Conservation (phyloP, 2,888 invertebrate species). For the Empis stercorea region DNA sequence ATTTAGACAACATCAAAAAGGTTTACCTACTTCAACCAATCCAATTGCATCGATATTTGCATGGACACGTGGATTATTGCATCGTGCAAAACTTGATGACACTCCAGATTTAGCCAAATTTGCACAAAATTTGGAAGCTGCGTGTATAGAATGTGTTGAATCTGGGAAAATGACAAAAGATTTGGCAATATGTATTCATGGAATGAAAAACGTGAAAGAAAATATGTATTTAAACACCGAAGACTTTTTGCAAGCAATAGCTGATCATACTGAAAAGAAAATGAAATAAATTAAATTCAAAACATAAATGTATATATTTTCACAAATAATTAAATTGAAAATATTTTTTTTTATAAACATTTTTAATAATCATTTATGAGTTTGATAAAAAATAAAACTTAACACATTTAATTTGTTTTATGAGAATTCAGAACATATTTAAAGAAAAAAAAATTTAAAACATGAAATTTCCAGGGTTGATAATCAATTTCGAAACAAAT, state of each 20-base stretch:
- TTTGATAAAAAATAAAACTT: too few species aligned
- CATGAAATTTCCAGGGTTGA: too few species aligned
- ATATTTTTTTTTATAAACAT: not conserved
- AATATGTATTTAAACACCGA: conserved; percentile 73
- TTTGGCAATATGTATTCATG: conserved; percentile 75
- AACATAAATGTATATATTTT: not conserved
- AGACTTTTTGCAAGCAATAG: conserved; percentile 74
- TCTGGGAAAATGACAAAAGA: conserved; percentile 81
- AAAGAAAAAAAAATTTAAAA: too few species aligned
- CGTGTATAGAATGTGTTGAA: conserved; percentile 73
- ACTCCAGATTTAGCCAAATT: conserved; percentile 64
- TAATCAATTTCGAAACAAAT: too few species aligned
- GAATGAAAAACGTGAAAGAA: conserved; percentile 65
- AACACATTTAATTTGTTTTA: too few species aligned
- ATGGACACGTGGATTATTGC: conserved; percentile 75
- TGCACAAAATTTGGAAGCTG: conserved; percentile 57
- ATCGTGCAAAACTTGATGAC: conserved; percentile 68
- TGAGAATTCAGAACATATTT: too few species aligned
- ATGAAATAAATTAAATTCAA: conserved; percentile 14
- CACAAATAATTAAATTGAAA: too few species aligned
- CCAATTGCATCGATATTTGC: conserved; percentile 86
- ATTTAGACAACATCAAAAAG: conserved; percentile 67
- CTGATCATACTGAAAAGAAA: conserved; percentile 51
- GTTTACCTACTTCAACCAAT: conserved; percentile 76
- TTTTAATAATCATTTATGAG: too few species aligned